These are phyloP conservation scores for Idaea dimidiata DNA, from an alignment of 2,888 invertebrate species.

Conservation along the genomic window DNA sequence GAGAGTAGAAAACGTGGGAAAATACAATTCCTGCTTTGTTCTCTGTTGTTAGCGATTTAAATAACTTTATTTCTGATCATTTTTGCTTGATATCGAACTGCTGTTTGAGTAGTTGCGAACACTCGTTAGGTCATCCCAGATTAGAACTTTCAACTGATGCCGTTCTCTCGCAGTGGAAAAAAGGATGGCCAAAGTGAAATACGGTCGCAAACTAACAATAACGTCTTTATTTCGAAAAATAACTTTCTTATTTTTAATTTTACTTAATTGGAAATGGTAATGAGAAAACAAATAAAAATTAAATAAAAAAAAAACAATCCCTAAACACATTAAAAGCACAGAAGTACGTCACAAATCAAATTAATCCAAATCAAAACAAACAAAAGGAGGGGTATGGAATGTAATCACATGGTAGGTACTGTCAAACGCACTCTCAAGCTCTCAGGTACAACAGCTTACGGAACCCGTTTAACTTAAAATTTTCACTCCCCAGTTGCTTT, in stretches of 20 bases:
- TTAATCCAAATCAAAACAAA: constrained; percentile 75
- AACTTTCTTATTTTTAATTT: constrained; percentile 36
- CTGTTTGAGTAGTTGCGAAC: too few species aligned
- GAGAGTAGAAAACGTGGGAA: too few species aligned
- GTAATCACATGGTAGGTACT: constrained; percentile 76
- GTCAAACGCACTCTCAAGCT: constrained; percentile 78
- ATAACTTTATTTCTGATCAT: too few species aligned
- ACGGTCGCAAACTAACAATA: too few species aligned
- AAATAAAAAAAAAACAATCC: constrained; percentile 9
- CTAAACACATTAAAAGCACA: constrained; percentile 20
- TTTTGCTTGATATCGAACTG: too few species aligned
- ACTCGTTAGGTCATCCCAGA: too few species aligned
- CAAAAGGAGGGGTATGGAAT: constrained; percentile 71
- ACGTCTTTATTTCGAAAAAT: too few species aligned
- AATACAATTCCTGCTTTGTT: too few species aligned
- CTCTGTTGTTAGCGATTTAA: too few species aligned
- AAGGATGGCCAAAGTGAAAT: too few species aligned
- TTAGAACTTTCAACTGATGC: too few species aligned
- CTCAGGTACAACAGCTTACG: constrained; percentile 69
- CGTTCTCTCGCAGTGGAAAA: too few species aligned
- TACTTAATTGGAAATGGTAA: constrained; percentile 24
- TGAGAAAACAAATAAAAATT: background rate
- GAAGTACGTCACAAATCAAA: constrained; percentile 75
- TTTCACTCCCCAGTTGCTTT: constrained; percentile 80
- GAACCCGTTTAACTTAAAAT: constrained; percentile 78